These are phyloP conservation scores for Siniperca obscura DNA, from an alignment of 2,797 vertebrate species.

Conservation along the genomic window DNA sequence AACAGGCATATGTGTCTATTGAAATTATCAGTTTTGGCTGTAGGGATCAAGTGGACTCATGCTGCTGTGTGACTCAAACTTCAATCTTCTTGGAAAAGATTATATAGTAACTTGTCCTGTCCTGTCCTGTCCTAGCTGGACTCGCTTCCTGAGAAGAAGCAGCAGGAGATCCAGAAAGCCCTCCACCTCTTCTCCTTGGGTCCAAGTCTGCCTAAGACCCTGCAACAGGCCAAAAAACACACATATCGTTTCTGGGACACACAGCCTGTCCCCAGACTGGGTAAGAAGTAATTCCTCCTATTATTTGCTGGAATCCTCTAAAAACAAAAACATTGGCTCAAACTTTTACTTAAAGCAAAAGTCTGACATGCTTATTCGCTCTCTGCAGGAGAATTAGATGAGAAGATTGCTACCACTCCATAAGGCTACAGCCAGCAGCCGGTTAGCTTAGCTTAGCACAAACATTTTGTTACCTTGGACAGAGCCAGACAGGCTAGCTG, in stretches of 20 bases:
- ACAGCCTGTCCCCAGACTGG: slow-evolving; percentile 93
- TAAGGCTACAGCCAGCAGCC: neutral
- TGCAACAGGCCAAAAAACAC: slow-evolving; percentile 92
- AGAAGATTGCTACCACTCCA: neutral
- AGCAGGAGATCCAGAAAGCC: slow-evolving; percentile 97
- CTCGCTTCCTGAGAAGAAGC: slow-evolving; percentile 91
- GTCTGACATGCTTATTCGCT: neutral
- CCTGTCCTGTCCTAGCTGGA: slow-evolving; percentile 84
- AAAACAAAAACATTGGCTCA: neutral
- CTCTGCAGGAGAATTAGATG: neutral
- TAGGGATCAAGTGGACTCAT: neutral
- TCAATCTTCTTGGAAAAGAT: neutral
- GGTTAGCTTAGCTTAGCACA: neutral
- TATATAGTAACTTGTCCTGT: slow-evolving; percentile 23
- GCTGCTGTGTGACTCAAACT: slow-evolving; percentile 5
- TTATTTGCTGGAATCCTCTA: neutral
- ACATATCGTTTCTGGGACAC: slow-evolving; percentile 96
- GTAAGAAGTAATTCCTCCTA: slow-evolving; percentile 76
- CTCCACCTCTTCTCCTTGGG: slow-evolving; percentile 94
- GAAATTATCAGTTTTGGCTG: slow-evolving; percentile 4
- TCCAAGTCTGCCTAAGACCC: slow-evolving; percentile 89
- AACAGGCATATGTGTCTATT: neutral
- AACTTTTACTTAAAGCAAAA: neutral
- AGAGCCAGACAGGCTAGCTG: neutral
- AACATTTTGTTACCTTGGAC: neutral